These are phyloP conservation scores for Corticium candelabrum DNA, from an alignment of 37 sponge, comb jelly and placozoan species.

Conservation along the genomic window DNA sequence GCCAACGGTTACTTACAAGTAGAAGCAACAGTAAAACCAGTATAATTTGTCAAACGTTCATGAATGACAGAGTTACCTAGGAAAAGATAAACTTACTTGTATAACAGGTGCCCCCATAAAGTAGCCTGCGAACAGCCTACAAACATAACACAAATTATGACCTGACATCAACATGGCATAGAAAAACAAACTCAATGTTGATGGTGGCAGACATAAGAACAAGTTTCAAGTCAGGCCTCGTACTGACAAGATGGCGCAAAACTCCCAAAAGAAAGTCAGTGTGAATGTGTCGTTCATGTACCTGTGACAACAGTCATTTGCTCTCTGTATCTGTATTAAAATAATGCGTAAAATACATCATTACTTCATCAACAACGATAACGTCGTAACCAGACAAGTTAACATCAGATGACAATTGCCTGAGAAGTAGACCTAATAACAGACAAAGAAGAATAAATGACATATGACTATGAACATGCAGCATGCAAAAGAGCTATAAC, in stretches of 20 bases:
- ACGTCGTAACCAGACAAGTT: slow-evolving; percentile 70
- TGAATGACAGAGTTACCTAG: no score
- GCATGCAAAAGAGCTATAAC: no score
- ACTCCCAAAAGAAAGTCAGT: slow-evolving; percentile 86
- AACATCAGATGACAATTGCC: slow-evolving; percentile 67
- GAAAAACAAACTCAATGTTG: slow-evolving; percentile 59
- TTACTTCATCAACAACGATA: slow-evolving; percentile 76
- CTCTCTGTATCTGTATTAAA: not conserved
- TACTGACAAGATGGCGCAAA: slow-evolving; percentile 37
- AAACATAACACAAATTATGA: not conserved
- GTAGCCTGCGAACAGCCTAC: slow-evolving; percentile 55
- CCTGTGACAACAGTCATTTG: slow-evolving; percentile 19
- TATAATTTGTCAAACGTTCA: no score
- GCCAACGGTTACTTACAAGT: no score
- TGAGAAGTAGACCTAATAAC: slow-evolving; percentile 50
- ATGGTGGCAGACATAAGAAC: slow-evolving; percentile 95
- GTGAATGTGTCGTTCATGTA: slow-evolving; percentile 86
- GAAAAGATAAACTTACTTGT: slow-evolving; percentile 18
- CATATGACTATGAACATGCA: no score
- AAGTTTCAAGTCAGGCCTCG: slow-evolving; percentile 64
- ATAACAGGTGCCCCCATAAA: slow-evolving; percentile 70
- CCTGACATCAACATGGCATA: no score
- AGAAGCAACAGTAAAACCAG: no score
- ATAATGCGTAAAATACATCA: no score
- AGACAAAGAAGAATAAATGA: no score